A percentile compares a stretch with the other conserved stretches of the same genome.
phyloP scores from a whole-genome alignment of 2,113 vertebrate genomes.

The Poeciliopsis prolifica region DNA sequence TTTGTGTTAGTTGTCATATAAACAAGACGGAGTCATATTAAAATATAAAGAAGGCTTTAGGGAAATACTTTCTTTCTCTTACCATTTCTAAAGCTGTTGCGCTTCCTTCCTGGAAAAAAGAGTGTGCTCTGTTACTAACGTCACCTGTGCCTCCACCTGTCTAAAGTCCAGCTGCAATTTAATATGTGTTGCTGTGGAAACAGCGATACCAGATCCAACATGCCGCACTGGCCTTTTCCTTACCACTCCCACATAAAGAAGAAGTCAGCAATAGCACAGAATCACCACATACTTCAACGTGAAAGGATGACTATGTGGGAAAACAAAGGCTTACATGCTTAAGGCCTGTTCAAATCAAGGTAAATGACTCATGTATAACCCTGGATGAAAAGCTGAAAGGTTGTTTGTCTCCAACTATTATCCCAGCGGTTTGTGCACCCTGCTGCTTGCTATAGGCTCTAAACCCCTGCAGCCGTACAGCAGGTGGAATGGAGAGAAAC shows the following conservation, averaged over 20 bases:
- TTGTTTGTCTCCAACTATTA: neutral
- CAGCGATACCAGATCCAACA: slow-evolving; percentile 58
- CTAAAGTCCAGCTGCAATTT: slow-evolving; percentile 73
- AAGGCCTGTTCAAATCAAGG: neutral
- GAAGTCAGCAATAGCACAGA: neutral
- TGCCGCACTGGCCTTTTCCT: slow-evolving; percentile 21
- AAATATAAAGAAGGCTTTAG: neutral
- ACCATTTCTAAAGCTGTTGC: slow-evolving; percentile 55
- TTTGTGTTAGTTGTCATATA: neutral
- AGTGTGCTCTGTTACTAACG: neutral
- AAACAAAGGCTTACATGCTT: neutral
- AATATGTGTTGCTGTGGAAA: slow-evolving; percentile 72
- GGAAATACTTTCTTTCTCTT: slow-evolving; percentile 7
- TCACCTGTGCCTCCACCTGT: slow-evolving; percentile 62
- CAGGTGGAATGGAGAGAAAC: neutral
- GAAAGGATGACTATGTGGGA: neutral
- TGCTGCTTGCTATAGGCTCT: neutral
- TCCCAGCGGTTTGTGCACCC: neutral
- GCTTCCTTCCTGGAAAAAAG: slow-evolving; percentile 55
- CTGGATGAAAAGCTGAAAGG: neutral
- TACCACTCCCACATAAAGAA: slow-evolving; percentile 13
- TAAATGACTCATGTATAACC: neutral
- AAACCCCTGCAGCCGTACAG: neutral
- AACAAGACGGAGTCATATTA: neutral
- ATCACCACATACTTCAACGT: neutral